These are phyloP conservation scores for Corythornis vintsioides DNA, from an alignment of 2,113 vertebrate genomes.

Conservation along the genomic window DNA sequence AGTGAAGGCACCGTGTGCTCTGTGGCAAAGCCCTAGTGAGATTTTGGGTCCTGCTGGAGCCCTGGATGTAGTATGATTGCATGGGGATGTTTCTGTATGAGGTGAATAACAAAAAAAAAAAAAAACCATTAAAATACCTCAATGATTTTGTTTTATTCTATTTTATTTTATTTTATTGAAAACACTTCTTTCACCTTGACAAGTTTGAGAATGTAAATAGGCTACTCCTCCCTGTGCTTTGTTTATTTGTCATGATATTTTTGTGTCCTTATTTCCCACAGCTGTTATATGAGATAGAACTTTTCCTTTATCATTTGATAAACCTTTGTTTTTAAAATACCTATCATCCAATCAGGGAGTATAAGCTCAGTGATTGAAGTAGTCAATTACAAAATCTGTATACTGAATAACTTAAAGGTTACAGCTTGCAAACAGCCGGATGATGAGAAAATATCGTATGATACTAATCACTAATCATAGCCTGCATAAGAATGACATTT, in stretches of 20 bases:
- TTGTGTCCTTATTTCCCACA: not conserved
- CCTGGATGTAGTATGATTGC: not conserved
- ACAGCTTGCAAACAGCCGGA: constrained; percentile 30
- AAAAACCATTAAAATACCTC: not conserved
- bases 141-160: not conserved
- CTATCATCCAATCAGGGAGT: not conserved
- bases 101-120: not conserved
- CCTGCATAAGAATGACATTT: constrained; percentile 39
- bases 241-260: not conserved
- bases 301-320: not conserved
- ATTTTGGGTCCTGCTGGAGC: not conserved
- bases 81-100: not conserved
- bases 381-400: constrained; percentile 3
- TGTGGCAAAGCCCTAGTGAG: not conserved
- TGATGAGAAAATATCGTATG: constrained; percentile 35
- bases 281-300: not conserved
- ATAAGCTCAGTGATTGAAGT: constrained; percentile 5
- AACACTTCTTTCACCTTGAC: not conserved
- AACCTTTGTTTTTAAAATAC: not conserved
- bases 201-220: not conserved
- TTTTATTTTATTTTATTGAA: not conserved
- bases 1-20: not conserved
- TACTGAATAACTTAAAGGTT: constrained; percentile 24
- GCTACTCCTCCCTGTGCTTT: not conserved
- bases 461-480: constrained; percentile 45